phyloP scores from a whole-genome alignment of 1,140 invertebrate genomes.

The Megalonaias nervosa region DNA sequence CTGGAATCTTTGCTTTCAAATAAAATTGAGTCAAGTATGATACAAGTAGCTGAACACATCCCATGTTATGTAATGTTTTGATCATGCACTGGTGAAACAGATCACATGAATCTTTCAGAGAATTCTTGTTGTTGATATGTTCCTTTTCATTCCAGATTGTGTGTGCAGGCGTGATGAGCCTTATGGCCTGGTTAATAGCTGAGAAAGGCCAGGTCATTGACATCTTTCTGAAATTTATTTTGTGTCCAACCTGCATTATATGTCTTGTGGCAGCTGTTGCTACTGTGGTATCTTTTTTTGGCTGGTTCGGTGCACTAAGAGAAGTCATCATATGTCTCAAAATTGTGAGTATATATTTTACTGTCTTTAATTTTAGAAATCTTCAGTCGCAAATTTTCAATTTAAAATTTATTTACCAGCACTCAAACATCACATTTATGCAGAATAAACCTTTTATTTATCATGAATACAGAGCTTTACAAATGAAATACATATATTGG shows the following conservation, averaged over 20 bases:
- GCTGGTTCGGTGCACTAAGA: constrained; percentile 89
- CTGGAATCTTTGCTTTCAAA: no score
- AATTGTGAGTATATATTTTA: constrained; percentile 81
- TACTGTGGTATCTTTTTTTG: constrained; percentile 91
- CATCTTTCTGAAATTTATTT: constrained; percentile 88
- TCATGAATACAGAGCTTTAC: no score
- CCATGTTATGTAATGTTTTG: no score
- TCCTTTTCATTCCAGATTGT: constrained; percentile 78
- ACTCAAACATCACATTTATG: no score
- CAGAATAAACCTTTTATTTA: no score
- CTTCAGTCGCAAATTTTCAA: background rate
- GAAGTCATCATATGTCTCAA: constrained; percentile 94
- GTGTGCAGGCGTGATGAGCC: constrained; percentile 85
- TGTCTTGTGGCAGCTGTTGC: constrained; percentile 88
- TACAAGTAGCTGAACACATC: no score
- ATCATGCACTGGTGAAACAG: no score
- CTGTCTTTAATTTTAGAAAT: background rate
- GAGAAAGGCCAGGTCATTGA: constrained; percentile 92
- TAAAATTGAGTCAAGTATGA: no score
- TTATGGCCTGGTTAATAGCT: constrained; percentile 90
- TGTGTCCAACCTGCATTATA: constrained; percentile 91
- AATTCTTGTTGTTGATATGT: background rate
- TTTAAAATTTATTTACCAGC: no score
- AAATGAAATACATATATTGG: no score
- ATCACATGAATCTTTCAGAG: no score